Evolutionary conservation across 2,113 vertebrate species (phyloP).

Genomic region (Casuarius casuarius): DNA sequence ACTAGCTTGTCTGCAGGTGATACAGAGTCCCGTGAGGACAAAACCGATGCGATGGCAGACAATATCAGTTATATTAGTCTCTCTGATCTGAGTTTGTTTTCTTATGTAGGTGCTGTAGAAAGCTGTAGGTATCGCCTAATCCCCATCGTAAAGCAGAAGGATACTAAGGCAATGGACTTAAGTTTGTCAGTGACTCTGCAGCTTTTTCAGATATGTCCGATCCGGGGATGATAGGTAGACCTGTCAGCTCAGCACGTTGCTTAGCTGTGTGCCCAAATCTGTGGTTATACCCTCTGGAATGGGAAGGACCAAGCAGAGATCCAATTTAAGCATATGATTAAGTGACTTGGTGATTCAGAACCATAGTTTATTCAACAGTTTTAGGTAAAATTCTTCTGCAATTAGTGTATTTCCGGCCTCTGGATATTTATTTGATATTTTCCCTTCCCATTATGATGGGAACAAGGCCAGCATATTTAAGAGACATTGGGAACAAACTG

Average conservation of each 20-base stretch:
- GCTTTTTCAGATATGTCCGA: background rate
- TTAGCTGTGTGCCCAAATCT: background rate
- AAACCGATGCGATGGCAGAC: background rate
- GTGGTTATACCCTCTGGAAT: background rate
- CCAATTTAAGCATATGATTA: background rate
- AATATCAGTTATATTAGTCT: background rate
- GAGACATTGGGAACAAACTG: background rate
- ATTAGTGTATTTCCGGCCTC: conserved; percentile 44
- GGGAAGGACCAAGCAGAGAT: background rate
- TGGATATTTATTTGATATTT: conserved; percentile 37
- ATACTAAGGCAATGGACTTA: background rate
- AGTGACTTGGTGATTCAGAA: conserved; percentile 26
- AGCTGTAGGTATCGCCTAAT: background rate
- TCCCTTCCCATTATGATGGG: conserved; percentile 25
- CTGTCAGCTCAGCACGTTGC: background rate
- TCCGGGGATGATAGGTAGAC: background rate
- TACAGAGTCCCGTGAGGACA: background rate
- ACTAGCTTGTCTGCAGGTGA: background rate
- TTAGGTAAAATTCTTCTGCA: conserved; percentile 52
- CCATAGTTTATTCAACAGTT: conserved; percentile 26
- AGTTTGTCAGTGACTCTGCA: background rate
- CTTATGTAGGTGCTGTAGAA: background rate
- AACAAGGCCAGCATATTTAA: conserved; percentile 30
- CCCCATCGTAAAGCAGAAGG: background rate
- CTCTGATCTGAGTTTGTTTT: background rate